A percentile compares a stretch with the other conserved stretches of the same genome.
Evolutionary conservation across 2,113 vertebrate species (phyloP).

Genomic region (Halichoeres trimaculatus): DNA sequence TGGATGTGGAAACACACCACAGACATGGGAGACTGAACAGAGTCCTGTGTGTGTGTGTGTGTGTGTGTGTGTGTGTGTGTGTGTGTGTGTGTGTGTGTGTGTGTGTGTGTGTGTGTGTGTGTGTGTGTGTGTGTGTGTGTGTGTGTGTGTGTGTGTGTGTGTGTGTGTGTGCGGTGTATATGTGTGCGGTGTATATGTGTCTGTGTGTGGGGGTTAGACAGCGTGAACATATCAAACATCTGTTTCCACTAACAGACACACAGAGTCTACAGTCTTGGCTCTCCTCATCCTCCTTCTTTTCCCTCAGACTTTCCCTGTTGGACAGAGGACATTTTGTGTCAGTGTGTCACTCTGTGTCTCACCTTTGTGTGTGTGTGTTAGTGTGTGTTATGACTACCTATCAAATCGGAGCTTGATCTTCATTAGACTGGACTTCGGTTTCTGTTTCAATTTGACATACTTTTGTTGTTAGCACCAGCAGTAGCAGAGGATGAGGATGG

Average conservation of each 20-base stretch:
- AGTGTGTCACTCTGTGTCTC: neutral
- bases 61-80: no score
- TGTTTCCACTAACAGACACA: constrained; percentile 12
- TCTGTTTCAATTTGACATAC: neutral
- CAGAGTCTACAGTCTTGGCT: neutral
- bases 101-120: no score
- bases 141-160: constrained; percentile 7
- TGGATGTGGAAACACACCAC: constrained; percentile 46
- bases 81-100: no score
- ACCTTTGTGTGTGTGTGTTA: neutral
- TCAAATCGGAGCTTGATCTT: neutral
- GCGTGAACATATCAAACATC: neutral
- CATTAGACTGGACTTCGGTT: neutral
- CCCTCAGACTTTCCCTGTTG: neutral
- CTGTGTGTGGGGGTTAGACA: constrained; percentile 17
- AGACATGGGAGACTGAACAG: constrained; percentile 57
- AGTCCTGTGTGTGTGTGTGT: constrained; percentile 23
- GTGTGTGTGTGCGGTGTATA: constrained; percentile 41
- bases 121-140: constrained; percentile 5
- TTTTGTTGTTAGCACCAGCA: neutral
- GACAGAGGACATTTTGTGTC: neutral
- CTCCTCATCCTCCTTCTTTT: neutral
- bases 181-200: neutral
- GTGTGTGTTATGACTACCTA: neutral
- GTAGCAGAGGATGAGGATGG: no score